Percentiles rank a stretch among this genome's conserved stretches.
phyloP scores from a whole-genome alignment of 2,113 vertebrate species.

The Chaetodon trifascialis region DNA sequence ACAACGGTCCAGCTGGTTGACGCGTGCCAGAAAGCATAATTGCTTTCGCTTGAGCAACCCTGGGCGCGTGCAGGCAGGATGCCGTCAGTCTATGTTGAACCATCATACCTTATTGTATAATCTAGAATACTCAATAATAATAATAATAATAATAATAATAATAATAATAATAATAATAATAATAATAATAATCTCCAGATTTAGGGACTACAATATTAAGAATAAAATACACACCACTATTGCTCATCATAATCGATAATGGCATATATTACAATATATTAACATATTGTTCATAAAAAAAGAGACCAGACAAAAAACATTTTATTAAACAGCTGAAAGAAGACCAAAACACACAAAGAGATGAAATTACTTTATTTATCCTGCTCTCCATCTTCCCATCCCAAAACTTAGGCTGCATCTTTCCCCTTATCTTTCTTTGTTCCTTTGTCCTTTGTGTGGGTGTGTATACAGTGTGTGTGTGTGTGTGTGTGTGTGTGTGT shows the following conservation, averaged over 20 bases:
- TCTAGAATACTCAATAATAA: background rate
- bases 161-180: background rate
- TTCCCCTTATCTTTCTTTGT: background rate
- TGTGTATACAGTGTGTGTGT: too few species aligned
- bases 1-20: conserved; percentile 51
- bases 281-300: conserved; percentile 29
- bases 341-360: conserved; percentile 65
- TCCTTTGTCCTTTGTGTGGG: background rate
- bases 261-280: too few species aligned
- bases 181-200: background rate
- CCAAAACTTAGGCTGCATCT: too few species aligned
- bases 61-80: conserved; percentile 55
- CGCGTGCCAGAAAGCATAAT: conserved; percentile 68
- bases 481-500: too few species aligned
- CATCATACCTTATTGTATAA: background rate
- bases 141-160: background rate
- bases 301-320: conserved; percentile 56
- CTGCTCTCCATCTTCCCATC: background rate
- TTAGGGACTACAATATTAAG: background rate
- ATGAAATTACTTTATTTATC: conserved; percentile 71
- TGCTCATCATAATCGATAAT: background rate
- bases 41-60: conserved; percentile 50
- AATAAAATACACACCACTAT: background rate
- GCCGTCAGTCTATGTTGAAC: background rate
- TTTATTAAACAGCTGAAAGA: conserved; percentile 72